Base-by-base conservation (phyloP, 2,888 invertebrate genomes). In the Dorcus parallelipipedus region DNA sequence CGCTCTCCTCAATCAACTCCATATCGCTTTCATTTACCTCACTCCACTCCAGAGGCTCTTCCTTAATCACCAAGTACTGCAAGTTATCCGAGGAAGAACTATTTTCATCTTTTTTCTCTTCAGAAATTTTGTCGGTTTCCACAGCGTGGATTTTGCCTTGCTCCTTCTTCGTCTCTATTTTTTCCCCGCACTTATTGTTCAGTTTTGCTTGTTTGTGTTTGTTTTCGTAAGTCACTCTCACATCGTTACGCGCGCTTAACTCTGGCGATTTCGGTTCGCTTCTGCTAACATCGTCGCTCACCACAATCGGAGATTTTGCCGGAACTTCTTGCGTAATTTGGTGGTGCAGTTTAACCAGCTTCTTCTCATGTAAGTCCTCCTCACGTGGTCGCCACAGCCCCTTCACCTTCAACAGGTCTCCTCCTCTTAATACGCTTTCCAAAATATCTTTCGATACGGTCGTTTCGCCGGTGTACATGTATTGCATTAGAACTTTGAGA, bases 361-460 rank as follows among this genome's bases (percentile, higher is more conserved):
- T 58, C 47, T 63, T 61, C 9, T 54, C 59, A 14, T 54, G 45
- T 9, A 41, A 9, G 40, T 64, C 70, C 33, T 84, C 84, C 56
- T 84, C 84, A 52, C 83, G 82, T 64, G 86, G 88, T 69, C 91
- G 83, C 84, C 91, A 93, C 1, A 93, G 79, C 0, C 93, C 93
- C 49, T 91, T 86, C 51, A 92, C 89, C 75, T 91, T 89, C 3
- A 93, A 78, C 9, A 91, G 85, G 73, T 93, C 92, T 0, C 93
- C 93, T 0, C 92, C 93, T 72, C 88, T 86, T 33, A 93, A 75
- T 1, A 93, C 92, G 62, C 86, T 89, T 66, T 90, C 91, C 59
- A 93, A 76, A 49, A 93, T 90, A 71, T 91, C 92, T 77, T 92
- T 91, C 54, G 91, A 90, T 33, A 93, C 92, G 45, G 92, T 92